These are phyloP conservation scores for Aix galericulata DNA, from an alignment of 2,113 vertebrate genomes.

Conservation along the genomic window DNA sequence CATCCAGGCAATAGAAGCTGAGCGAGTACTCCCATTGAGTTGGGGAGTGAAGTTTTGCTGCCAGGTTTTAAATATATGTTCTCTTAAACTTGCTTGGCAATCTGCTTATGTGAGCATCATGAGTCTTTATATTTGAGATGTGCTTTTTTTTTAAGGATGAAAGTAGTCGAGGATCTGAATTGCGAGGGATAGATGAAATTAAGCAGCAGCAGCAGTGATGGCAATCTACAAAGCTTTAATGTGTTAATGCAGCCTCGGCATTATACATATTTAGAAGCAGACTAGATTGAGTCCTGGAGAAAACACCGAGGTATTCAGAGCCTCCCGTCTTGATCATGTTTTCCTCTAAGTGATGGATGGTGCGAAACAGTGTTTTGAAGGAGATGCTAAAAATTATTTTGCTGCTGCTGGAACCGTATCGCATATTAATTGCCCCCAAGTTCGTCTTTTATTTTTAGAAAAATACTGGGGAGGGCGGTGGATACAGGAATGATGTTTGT, in stretches of 20 bases:
- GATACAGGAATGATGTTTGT: not conserved
- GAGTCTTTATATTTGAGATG: conserved; percentile 1
- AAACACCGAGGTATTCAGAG: not conserved
- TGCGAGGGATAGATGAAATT: conserved; percentile 22
- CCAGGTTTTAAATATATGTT: not conserved
- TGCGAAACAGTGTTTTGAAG: not conserved
- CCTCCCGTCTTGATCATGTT: not conserved
- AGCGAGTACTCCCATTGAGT: not conserved
- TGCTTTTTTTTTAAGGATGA: not conserved
- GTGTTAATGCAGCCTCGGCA: not conserved
- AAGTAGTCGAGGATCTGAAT: not conserved
- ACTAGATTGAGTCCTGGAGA: not conserved
- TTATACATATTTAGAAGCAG: not conserved
- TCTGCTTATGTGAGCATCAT: not conserved
- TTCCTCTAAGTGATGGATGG: not conserved
- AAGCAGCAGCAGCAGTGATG: not conserved
- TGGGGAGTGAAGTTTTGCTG: not conserved
- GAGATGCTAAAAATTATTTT: not conserved
- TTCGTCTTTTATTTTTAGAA: not conserved
- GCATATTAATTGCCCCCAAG: not conserved
- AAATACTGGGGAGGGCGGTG: not conserved
- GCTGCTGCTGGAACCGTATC: not conserved
- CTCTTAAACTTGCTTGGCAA: not conserved
- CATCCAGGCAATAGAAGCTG: not conserved
- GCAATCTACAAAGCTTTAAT: conserved; percentile 15